These are phyloP conservation scores for Acrossocheilus fasciatus DNA, from an alignment of 2,797 vertebrate species.

Conservation along the genomic window DNA sequence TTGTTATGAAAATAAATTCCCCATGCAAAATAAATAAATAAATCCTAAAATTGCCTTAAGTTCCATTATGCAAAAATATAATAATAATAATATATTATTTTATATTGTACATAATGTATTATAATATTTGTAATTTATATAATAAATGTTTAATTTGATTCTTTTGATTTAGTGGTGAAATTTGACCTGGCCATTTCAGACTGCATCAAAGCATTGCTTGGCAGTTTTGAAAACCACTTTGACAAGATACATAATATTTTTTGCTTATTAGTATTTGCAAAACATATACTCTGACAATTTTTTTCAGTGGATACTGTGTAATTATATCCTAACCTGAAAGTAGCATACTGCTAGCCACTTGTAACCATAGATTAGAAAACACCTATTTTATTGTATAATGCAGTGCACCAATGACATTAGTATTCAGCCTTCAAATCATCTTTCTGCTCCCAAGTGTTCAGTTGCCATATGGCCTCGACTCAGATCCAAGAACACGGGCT, in stretches of 20 bases:
- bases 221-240: conserved; percentile 9
- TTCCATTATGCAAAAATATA: not conserved
- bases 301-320: not conserved
- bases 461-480: conserved; percentile 55
- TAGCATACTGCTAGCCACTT: not conserved
- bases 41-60: not conserved
- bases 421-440: conserved; percentile 30
- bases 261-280: not conserved
- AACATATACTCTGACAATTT: conserved; percentile 6
- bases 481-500: conserved; percentile 56
- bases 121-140: no score
- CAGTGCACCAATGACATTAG: not conserved
- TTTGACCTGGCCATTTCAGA: not conserved
- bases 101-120: no score
- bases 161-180: not conserved
- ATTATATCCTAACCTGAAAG: not conserved
- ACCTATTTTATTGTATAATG: not conserved
- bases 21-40: not conserved
- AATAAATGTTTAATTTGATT: no score
- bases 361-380: not conserved
- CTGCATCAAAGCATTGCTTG: not conserved
- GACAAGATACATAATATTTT: not conserved
- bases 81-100: not conserved
- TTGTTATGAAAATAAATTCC: not conserved
- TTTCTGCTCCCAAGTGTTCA: conserved; percentile 24